Conservation (phyloP, 2,797 vertebrate genomes). For the Fistularia commersonii region DNA sequence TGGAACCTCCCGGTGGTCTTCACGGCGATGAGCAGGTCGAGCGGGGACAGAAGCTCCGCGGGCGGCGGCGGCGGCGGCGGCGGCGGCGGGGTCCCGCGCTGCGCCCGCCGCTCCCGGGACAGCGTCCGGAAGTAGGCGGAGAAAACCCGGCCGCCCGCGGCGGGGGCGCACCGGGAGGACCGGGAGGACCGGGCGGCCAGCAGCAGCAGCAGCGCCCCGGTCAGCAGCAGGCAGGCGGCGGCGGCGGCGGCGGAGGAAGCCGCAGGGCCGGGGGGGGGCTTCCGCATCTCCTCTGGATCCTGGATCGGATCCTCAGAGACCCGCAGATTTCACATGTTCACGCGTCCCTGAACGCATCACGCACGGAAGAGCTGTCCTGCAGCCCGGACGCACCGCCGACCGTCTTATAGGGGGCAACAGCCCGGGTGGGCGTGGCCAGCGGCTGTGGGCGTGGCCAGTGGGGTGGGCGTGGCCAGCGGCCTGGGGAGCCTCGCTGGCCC, state of each 20-base stretch:
- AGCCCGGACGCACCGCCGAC: too few species aligned
- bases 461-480: too few species aligned
- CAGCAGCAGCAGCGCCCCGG: constrained; percentile 74
- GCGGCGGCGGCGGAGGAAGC: constrained; percentile 65
- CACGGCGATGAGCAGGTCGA: constrained; percentile 87
- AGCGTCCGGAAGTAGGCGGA: constrained; percentile 80
- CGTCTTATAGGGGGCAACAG: too few species aligned
- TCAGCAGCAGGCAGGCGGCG: constrained; percentile 73
- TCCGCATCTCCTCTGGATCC: too few species aligned
- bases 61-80: constrained; percentile 36
- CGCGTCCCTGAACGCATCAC: too few species aligned
- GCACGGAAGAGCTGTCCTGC: too few species aligned
- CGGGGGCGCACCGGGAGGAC: background rate
- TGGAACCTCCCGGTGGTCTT: constrained; percentile 89
- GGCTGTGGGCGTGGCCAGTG: too few species aligned
- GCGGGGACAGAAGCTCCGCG: constrained; percentile 73
- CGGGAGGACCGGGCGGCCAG: constrained; percentile 27
- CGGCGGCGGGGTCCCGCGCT: constrained; percentile 6
- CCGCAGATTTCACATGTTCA: background rate
- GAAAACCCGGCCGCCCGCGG: constrained; percentile 52
- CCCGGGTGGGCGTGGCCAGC: too few species aligned
- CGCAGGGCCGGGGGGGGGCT: constrained; percentile 51
- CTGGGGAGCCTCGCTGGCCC: too few species aligned
- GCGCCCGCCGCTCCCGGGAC: constrained; percentile 72
- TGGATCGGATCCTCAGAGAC: too few species aligned